phyloP scores from a whole-genome alignment of 1,140 invertebrate species.

The Augochlora pura region DNA sequence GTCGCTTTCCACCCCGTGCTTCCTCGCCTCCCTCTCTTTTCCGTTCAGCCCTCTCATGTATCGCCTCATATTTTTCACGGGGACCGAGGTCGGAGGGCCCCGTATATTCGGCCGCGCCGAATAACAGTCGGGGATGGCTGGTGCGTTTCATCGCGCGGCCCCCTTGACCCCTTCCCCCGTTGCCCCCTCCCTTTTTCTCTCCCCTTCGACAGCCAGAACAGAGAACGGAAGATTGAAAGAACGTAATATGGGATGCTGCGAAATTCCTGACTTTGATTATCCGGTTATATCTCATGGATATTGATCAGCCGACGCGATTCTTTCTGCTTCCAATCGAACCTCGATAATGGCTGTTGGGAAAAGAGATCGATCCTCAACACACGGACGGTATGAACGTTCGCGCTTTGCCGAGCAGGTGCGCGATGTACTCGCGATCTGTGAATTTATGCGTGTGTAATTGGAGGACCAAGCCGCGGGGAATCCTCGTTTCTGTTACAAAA shows the following conservation, averaged over 20 bases:
- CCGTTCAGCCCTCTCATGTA: slow-evolving; percentile 42
- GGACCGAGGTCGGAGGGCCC: slow-evolving; percentile 37
- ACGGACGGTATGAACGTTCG: neutral
- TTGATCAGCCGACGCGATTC: slow-evolving; percentile 15
- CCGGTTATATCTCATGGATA: slow-evolving; percentile 35
- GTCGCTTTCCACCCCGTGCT: slow-evolving; percentile 61
- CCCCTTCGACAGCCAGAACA: slow-evolving; percentile 9
- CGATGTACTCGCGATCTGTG: neutral
- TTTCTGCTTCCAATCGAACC: neutral
- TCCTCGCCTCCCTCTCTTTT: slow-evolving; percentile 33
- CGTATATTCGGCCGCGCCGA: slow-evolving; percentile 42
- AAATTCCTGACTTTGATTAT: slow-evolving; percentile 40
- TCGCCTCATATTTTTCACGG: slow-evolving; percentile 61
- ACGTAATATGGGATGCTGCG: slow-evolving; percentile 29
- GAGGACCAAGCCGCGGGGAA: neutral
- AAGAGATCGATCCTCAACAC: neutral
- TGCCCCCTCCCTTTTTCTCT: no score
- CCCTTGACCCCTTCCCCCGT: no score
- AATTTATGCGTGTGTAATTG: neutral
- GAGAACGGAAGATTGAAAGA: slow-evolving; percentile 20
- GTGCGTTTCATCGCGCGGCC: neutral
- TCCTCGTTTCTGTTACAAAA: neutral
- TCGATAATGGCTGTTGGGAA: neutral
- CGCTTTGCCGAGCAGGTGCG: neutral
- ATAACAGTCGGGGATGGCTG: slow-evolving; percentile 16